phyloP scores from a whole-genome alignment of 2,888 invertebrate genomes.

The Gerris lacustris region DNA sequence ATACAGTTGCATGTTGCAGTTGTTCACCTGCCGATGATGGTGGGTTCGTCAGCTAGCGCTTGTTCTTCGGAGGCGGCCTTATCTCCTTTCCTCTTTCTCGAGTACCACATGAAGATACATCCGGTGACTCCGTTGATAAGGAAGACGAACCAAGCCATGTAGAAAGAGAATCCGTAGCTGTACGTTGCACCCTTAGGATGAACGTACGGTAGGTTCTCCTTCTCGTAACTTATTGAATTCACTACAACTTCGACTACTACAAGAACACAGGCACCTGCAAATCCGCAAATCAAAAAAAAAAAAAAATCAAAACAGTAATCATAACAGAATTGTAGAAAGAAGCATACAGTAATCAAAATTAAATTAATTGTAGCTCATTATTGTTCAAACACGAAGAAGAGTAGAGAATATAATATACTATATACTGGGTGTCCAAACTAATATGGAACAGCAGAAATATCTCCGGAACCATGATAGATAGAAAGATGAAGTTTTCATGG shows the following conservation, averaged over 20 bases:
- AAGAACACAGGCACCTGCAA: slow-evolving; percentile 59
- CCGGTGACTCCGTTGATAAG: slow-evolving; percentile 54
- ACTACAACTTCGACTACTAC: slow-evolving; percentile 59
- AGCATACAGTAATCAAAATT: too few relatives aligned
- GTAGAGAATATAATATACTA: too few relatives aligned
- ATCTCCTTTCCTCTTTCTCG: slow-evolving; percentile 71
- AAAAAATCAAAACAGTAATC: too few relatives aligned
- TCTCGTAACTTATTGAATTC: slow-evolving; percentile 59
- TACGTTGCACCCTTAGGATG: slow-evolving; percentile 55
- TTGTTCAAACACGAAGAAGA: too few relatives aligned
- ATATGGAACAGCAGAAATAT: too few relatives aligned
- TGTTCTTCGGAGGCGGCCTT: slow-evolving; percentile 70
- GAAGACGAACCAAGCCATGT: slow-evolving; percentile 67
- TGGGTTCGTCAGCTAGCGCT: slow-evolving; percentile 74
- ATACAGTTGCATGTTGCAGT: neutral
- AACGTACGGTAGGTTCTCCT: slow-evolving; percentile 48
- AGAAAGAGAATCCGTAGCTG: slow-evolving; percentile 59
- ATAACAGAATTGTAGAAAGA: too few relatives aligned
- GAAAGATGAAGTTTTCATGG: too few relatives aligned
- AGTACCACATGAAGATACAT: slow-evolving; percentile 62
- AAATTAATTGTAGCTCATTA: too few relatives aligned
- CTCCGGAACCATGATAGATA: too few relatives aligned
- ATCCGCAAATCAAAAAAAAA: too few relatives aligned
- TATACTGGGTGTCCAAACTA: too few relatives aligned
- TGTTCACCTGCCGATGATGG: slow-evolving; percentile 48